A percentile compares a stretch with the other conserved stretches of the same genome.
Conservation (phyloP, 1,140 invertebrate species). For the Drosophila lini region DNA sequence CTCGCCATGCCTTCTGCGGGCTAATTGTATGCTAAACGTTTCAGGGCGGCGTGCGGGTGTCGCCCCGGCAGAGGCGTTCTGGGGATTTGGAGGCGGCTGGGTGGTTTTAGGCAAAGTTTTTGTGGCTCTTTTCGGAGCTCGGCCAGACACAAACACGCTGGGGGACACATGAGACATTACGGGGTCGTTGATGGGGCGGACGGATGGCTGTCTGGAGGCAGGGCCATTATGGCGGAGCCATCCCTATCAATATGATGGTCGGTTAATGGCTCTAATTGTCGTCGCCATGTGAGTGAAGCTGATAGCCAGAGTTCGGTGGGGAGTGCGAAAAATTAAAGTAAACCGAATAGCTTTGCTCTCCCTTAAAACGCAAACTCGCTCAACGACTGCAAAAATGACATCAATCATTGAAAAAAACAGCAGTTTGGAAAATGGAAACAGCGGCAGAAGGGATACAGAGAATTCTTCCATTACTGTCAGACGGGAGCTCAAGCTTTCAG, state of each 20-base stretch:
- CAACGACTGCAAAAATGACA: constrained; percentile 2
- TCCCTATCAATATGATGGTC: constrained; percentile 70
- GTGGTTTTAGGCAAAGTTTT: constrained; percentile 63
- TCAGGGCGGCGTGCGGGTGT: constrained; percentile 25
- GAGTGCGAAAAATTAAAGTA: background rate
- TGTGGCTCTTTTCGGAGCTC: constrained; percentile 60
- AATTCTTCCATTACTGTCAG: constrained; percentile 22
- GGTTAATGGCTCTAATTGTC: constrained; percentile 75
- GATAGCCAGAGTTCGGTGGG: background rate
- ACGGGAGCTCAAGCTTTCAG: constrained; percentile 8
- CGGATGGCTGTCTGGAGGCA: constrained; percentile 3
- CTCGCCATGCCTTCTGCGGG: constrained; percentile 53
- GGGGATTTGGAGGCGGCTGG: constrained; percentile 40
- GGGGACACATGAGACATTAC: constrained; percentile 60
- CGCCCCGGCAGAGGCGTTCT: constrained; percentile 19
- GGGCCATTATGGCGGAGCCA: constrained; percentile 4
- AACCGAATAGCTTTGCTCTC: too few species aligned
- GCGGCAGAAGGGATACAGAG: constrained; percentile 2
- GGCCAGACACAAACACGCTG: constrained; percentile 21
- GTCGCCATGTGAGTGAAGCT: constrained; percentile 13
- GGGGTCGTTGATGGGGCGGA: background rate
- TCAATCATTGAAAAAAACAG: constrained; percentile 12
- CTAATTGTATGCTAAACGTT: constrained; percentile 82
- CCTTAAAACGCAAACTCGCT: background rate
- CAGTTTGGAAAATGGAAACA: constrained; percentile 10